Percentiles rank a stretch among this genome's conserved stretches.
Evolutionary conservation across 2,888 invertebrate genomes (phyloP).

Genomic region (Lepidocyrtinus sp.): DNA sequence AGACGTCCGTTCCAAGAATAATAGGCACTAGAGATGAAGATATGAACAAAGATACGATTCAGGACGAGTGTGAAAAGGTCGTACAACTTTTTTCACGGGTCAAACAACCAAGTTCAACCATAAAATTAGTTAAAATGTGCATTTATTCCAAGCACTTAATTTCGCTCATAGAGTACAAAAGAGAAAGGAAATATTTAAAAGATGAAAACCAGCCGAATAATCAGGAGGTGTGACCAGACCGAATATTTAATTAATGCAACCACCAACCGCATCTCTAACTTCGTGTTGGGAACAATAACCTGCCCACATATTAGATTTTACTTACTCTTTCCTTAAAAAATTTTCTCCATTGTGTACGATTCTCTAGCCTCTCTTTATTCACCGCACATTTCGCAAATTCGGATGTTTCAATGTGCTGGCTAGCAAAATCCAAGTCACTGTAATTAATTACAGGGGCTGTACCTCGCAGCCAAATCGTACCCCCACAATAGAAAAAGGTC

Average conservation of each 20-base stretch:
- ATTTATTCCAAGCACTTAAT: conserved; percentile 2
- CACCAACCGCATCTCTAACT: background rate
- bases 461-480: conserved; percentile 38
- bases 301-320: conserved; percentile 8
- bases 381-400: conserved; percentile 1
- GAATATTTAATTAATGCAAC: conserved; percentile 48
- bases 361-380: background rate
- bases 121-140: too few relatives aligned
- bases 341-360: conserved; percentile 1
- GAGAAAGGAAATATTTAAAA: conserved; percentile 19
- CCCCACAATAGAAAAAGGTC: background rate
- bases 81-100: too few relatives aligned
- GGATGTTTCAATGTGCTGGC: conserved; percentile 20
- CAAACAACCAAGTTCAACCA: too few relatives aligned
- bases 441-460: conserved; percentile 60
- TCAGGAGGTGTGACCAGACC: conserved; percentile 45
- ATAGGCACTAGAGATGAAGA: too few relatives aligned
- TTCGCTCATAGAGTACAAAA: background rate
- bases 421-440: conserved; percentile 50
- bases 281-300: conserved; percentile 9
- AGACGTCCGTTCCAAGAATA: too few relatives aligned
- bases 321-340: background rate
- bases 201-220: background rate
- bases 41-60: too few relatives aligned
- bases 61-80: too few relatives aligned